These are phyloP conservation scores for Eumaeus atala DNA, from an alignment of 1,140 invertebrate genomes.

Conservation along the genomic window DNA sequence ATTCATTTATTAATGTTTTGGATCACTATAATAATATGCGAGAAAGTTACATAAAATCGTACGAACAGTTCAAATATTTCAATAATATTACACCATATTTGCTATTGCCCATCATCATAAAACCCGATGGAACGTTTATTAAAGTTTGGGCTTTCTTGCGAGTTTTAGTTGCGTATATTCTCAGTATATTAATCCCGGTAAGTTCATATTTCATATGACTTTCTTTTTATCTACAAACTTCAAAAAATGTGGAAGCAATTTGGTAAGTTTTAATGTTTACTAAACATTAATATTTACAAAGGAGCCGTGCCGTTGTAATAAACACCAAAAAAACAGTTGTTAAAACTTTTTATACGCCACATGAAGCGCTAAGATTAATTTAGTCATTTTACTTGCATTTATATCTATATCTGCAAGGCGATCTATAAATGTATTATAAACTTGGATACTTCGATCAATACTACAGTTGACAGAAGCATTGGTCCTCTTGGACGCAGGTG, in stretches of 20 bases:
- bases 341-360: too few relatives aligned
- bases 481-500: too few relatives aligned
- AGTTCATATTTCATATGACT: slow-evolving; percentile 20
- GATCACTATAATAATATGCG: slow-evolving; percentile 45
- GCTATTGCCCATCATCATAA: slow-evolving; percentile 59
- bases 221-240: background rate
- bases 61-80: slow-evolving; percentile 45
- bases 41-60: slow-evolving; percentile 55
- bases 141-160: slow-evolving; percentile 60
- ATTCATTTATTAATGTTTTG: slow-evolving; percentile 63
- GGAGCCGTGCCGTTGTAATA: too few relatives aligned
- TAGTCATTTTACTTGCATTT: too few relatives aligned
- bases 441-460: too few relatives aligned
- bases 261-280: too few relatives aligned
- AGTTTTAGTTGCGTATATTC: slow-evolving; percentile 43
- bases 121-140: slow-evolving; percentile 61
- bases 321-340: too few relatives aligned
- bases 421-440: too few relatives aligned
- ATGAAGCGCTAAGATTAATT: too few relatives aligned
- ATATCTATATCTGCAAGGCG: too few relatives aligned
- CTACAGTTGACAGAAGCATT: too few relatives aligned
- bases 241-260: background rate
- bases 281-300: too few relatives aligned
- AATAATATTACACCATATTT: slow-evolving; percentile 55
- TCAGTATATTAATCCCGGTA: slow-evolving; percentile 59